These are phyloP conservation scores for Ophonus ardosiacus DNA, from an alignment of 2,888 invertebrate species.

Conservation along the genomic window DNA sequence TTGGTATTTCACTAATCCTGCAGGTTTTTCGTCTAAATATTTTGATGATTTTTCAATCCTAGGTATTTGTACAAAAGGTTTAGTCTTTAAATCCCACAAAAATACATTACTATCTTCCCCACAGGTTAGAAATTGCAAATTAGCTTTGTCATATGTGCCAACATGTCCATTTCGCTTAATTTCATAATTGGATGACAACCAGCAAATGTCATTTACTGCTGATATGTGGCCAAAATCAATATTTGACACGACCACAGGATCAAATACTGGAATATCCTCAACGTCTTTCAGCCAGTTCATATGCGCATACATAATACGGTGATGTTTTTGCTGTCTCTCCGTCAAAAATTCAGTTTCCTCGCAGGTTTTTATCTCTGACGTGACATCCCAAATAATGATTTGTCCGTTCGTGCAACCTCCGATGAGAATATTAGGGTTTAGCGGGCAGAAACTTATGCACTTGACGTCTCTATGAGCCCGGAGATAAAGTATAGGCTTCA, in stretches of 20 bases:
- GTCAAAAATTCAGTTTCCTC: conserved; percentile 80
- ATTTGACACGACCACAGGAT: conserved; percentile 80
- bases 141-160: conserved; percentile 71
- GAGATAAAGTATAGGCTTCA: conserved; percentile 84
- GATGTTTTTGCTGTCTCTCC: conserved; percentile 79
- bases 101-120: conserved; percentile 83
- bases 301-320: conserved; percentile 79
- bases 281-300: conserved; percentile 85
- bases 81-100: conserved; percentile 80
- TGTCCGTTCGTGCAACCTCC: conserved; percentile 87
- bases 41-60: conserved; percentile 76
- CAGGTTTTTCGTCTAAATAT: conserved; percentile 78
- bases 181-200: conserved; percentile 82
- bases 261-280: conserved; percentile 79
- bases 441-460: conserved; percentile 83
- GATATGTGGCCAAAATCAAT: conserved; percentile 81
- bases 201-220: conserved; percentile 82
- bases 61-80: conserved; percentile 69
- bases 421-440: conserved; percentile 82
- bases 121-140: conserved; percentile 81
- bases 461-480: conserved; percentile 83
- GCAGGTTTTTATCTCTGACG: conserved; percentile 80
- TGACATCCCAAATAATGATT: conserved; percentile 84
- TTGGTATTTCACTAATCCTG: conserved; percentile 79
- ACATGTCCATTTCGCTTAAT: conserved; percentile 81